Evolutionary conservation across 2,888 invertebrate species (phyloP), one percentile per base, ranked within the genome.

Genomic region (Drosophila leonis): DNA sequence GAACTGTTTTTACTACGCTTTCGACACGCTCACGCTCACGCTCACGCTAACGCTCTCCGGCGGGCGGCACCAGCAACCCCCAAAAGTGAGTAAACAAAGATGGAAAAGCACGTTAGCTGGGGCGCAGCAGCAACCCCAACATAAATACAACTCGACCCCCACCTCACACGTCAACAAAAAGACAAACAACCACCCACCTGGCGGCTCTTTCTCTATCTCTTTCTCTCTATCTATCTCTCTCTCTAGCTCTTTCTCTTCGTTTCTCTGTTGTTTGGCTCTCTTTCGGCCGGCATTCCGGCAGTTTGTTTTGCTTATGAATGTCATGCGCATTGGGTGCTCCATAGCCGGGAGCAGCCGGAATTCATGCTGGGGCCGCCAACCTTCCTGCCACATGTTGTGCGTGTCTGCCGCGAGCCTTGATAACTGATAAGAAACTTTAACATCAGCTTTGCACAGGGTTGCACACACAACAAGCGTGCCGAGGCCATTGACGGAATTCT

Each of bases 351-450:
- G 83, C 75, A 71, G 75, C 66, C 77, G 77, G 73, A 77, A 77
- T 69, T 61, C 52, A 49, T 41, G 55, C 49, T 33, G 73, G 46
- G 73, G 67, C 67, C 75, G 68, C 71, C 83, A 83, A 83, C 87
- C 87, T 86, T 79, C 80, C 82, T 80, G 80, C 86, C 83, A 90
- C 90, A 89, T 86, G 89, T 88, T 90, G 89, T 84, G 85, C 79
- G 87, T 79, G 73, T 70, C 75, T 80, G 75, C 70, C 73, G 56
- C 80, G 64, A 87, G 76, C 77, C 80, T 85, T 85, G 80, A 85
- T 88, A 88, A 86, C 90, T 90, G 87, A 91, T 91, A 90, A 91
- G 85, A 87, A 90, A 85, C 78, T 85, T 80, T 72, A 67, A 61
- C 67, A 80, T 72, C 80, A 78, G 78, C 73, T 82, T 83, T 70